Conservation (phyloP, 2,888 invertebrate genomes). For the Volucella inflata region DNA sequence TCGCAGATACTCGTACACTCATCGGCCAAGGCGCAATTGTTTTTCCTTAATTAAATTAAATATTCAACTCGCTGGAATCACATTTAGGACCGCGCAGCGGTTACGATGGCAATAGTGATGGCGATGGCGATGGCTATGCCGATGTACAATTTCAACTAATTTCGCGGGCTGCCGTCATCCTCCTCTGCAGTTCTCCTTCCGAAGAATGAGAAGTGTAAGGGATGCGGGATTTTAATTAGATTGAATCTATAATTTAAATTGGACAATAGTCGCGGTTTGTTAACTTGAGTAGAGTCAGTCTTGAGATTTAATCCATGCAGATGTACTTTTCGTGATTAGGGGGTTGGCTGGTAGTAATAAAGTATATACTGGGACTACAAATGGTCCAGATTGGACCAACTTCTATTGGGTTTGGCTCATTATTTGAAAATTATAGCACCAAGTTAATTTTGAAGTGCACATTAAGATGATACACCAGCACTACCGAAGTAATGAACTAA, state of each 20-base stretch:
- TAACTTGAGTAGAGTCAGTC: constrained; percentile 7
- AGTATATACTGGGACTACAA: neutral
- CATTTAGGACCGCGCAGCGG: constrained; percentile 53
- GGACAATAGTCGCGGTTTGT: constrained; percentile 51
- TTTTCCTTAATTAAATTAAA: constrained; percentile 74
- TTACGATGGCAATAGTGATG: neutral
- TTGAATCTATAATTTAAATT: constrained; percentile 69
- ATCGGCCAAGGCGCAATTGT: constrained; percentile 48
- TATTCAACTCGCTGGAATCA: constrained; percentile 65
- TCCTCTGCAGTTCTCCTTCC: too few species aligned
- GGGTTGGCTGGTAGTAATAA: constrained; percentile 16
- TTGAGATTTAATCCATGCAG: constrained; percentile 41
- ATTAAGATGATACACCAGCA: too few species aligned
- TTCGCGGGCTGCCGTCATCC: constrained; percentile 42
- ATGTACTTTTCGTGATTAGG: constrained; percentile 22
- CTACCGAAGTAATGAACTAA: too few species aligned
- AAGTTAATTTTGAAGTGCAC: too few species aligned
- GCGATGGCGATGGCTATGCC: too few species aligned
- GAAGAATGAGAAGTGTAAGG: neutral
- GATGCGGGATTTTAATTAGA: constrained; percentile 64
- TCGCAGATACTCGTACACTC: too few species aligned
- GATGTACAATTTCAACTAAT: constrained; percentile 56
- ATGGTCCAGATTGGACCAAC: constrained; percentile 20
- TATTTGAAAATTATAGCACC: constrained; percentile 19
- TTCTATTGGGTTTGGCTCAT: constrained; percentile 41